These are phyloP conservation scores for Tinamus guttatus DNA, from an alignment of 2,113 vertebrate genomes.

Conservation along the genomic window DNA sequence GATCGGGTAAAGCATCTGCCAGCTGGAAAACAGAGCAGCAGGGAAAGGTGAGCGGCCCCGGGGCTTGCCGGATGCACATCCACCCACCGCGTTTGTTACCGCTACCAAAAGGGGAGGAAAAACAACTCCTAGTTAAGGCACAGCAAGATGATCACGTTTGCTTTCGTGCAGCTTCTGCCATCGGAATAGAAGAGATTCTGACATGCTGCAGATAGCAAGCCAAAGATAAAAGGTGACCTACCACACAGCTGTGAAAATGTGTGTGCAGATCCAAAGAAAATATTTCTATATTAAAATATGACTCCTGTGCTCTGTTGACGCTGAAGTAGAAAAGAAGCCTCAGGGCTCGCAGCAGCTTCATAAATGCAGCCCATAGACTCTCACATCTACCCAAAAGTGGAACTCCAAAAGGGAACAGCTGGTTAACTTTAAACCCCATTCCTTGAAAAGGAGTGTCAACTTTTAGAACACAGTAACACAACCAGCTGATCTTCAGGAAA, in stretches of 20 bases:
- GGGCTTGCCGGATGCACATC: neutral
- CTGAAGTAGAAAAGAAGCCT: neutral
- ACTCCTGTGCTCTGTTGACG: neutral
- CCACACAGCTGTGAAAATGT: neutral
- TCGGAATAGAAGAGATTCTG: neutral
- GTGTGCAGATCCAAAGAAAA: neutral
- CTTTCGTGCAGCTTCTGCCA: neutral
- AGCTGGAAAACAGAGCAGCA: constrained; percentile 72
- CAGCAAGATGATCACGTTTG: neutral
- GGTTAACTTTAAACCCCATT: neutral
- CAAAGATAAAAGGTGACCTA: neutral
- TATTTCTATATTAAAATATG: neutral
- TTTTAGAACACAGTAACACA: neutral
- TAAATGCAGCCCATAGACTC: neutral
- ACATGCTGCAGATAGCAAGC: neutral
- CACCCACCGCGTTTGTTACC: neutral
- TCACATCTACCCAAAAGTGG: neutral
- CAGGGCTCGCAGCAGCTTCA: neutral
- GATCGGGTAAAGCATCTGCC: constrained; percentile 84
- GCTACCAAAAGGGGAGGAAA: neutral
- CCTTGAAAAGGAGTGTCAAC: neutral
- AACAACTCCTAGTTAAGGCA: neutral
- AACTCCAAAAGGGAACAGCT: neutral
- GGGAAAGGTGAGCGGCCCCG: fast-evolving
- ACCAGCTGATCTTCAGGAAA: constrained; percentile 38